Base-by-base conservation (phyloP, 2,113 vertebrate species). In the Oostethus manadensis region DNA sequence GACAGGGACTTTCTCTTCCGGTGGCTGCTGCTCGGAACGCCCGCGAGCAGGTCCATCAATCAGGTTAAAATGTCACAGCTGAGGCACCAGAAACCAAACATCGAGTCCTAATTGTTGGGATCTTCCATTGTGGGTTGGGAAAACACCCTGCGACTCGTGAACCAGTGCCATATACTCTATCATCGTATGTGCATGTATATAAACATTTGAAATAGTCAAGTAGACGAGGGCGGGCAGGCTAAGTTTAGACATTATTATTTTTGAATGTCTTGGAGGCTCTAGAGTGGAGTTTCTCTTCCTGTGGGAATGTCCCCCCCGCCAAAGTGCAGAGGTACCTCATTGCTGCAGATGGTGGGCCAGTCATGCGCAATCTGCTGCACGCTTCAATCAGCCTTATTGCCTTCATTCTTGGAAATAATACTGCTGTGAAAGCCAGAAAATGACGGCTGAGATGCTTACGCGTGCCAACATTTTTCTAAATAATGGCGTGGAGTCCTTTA, bases 281-380 rank as follows among this genome's bases (percentile, higher is more conserved):
- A 33, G 5, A 33, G 3, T 33, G 29, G 29, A 33, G 29, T 33
- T 33, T 33, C 4, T 33, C 7, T 33, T 8, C 29, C 29, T 8
- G 7, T 33, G 29, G 29, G 29, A 33, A 33, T 33, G 29, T 58
- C 33, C 56, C 48, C 48, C 16, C 23, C 54, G 23, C 18, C 0
- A n/a, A n/a, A n/a, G 17, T 48, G 53, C 63, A 74, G 60, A 33
- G 51, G 74, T 58, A 66, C 78, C 62, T 59, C 62, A 68, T 74
- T 68, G 66, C 51, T 8, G 1, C 45, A 63, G 57, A 71, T 42
- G 63, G 72, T 62, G 60, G 66, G 45, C 64, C 56, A 48, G 70
- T 61, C 61, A 56, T 53, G 68, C 21, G 18, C 59, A 60, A 69
- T 75, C 64, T 60, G 58, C 56, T 13, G 35, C 53, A 22, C 1